A percentile compares a stretch with the other conserved stretches of the same genome.
These are phyloP conservation scores for Hypena proboscidalis DNA, from an alignment of 2,888 invertebrate genomes.

Conservation along the genomic window DNA sequence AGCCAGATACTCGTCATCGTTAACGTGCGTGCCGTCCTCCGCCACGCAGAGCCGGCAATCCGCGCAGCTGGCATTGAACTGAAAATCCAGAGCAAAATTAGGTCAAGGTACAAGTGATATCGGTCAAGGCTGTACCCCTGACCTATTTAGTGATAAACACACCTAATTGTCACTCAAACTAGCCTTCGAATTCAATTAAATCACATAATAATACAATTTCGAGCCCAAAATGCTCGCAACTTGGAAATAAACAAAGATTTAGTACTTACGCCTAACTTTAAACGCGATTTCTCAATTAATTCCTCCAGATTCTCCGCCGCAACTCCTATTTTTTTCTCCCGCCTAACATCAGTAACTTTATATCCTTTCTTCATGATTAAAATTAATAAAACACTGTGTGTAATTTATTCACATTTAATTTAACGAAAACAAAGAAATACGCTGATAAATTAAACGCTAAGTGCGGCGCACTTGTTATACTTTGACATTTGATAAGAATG, in stretches of 20 bases:
- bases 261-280: conserved; percentile 86
- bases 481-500: conserved; percentile 16
- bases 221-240: not conserved
- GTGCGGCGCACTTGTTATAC: conserved; percentile 16
- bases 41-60: conserved; percentile 84
- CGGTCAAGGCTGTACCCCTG: conserved; percentile 71
- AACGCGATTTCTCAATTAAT: conserved; percentile 88
- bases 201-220: not conserved
- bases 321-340: conserved; percentile 89
- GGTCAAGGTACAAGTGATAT: conserved; percentile 67
- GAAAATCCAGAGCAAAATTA: conserved; percentile 56
- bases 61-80: conserved; percentile 79
- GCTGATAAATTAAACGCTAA: conserved; percentile 30
- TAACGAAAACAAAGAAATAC: conserved; percentile 45
- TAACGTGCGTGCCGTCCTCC: conserved; percentile 89
- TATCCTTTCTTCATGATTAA: conserved; percentile 86
- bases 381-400: conserved; percentile 15
- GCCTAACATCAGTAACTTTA: conserved; percentile 89
- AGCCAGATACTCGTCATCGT: conserved; percentile 91
- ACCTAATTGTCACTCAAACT: conserved; percentile 45
- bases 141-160: conserved; percentile 58
- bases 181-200: conserved; percentile 11
- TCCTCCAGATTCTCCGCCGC: conserved; percentile 88
- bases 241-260: no score
- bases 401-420: conserved; percentile 24